These are phyloP conservation scores for Torymus tubicola DNA, from an alignment of 2,888 invertebrate genomes.

Conservation along the genomic window DNA sequence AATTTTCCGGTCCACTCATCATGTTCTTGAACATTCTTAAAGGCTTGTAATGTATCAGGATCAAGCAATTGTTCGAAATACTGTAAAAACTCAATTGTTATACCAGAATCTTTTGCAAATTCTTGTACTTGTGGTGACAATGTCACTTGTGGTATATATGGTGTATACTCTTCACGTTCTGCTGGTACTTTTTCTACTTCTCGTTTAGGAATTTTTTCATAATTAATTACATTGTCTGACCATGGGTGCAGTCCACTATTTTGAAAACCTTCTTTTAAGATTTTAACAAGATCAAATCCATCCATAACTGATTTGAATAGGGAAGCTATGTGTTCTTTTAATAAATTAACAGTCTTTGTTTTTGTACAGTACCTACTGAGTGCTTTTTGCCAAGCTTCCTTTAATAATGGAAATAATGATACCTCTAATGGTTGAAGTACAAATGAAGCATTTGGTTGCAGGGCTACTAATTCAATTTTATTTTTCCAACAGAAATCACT, in stretches of 20 bases:
- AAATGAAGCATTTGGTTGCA: constrained; percentile 59
- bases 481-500: constrained; percentile 59
- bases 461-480: constrained; percentile 59
- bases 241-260: constrained; percentile 24
- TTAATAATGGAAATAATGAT: constrained; percentile 57
- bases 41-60: constrained; percentile 7
- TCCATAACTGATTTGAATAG: constrained; percentile 22
- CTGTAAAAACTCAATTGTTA: not conserved
- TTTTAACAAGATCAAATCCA: not conserved
- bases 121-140: not conserved
- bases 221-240: constrained; percentile 29
- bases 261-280: constrained; percentile 29
- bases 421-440: constrained; percentile 60
- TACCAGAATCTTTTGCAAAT: not conserved
- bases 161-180: constrained; percentile 3
- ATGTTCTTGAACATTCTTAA: constrained; percentile 13
- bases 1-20: constrained; percentile 25
- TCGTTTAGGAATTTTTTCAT: constrained; percentile 21
- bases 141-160: not conserved
- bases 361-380: not conserved
- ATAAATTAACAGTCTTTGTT: not conserved
- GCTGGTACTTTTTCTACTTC: constrained; percentile 9
- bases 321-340: constrained; percentile 14
- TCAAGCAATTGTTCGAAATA: constrained; percentile 16
- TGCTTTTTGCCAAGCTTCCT: constrained; percentile 23